Percentiles rank a stretch among this genome's conserved stretches.
phyloP scores from a whole-genome alignment of 1,140 invertebrate species.

The Philaenus spumarius region DNA sequence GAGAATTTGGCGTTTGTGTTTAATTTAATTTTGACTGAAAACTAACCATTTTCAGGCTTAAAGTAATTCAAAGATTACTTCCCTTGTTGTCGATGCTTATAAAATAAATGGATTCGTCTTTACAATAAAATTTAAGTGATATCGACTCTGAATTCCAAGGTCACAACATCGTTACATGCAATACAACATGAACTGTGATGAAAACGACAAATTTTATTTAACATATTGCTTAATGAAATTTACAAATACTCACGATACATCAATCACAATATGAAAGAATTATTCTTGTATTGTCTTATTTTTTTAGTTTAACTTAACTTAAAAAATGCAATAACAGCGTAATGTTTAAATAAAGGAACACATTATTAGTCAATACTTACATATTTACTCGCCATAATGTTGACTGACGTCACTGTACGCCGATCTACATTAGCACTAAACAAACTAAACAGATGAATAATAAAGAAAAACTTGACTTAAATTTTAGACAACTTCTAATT shows the following conservation, averaged over 20 bases:
- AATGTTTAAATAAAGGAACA: neutral
- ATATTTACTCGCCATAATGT: slow-evolving; percentile 10
- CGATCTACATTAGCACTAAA: too few species aligned
- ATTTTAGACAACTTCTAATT: too few species aligned
- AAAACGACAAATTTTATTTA: neutral
- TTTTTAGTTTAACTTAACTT: neutral
- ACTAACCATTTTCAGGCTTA: too few species aligned
- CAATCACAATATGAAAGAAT: neutral
- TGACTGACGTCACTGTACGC: slow-evolving; percentile 4
- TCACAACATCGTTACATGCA: slow-evolving; percentile 10
- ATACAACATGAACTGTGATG: neutral
- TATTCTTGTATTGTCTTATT: neutral
- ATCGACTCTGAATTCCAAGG: slow-evolving; percentile 2
- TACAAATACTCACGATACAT: neutral
- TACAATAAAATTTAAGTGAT: neutral
- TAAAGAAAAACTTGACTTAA: too few species aligned
- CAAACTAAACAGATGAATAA: too few species aligned
- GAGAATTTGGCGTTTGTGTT: neutral
- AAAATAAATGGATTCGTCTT: neutral
- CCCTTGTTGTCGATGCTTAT: neutral
- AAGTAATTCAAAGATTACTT: too few species aligned
- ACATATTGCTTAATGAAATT: slow-evolving; percentile 2
- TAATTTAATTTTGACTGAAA: too few species aligned
- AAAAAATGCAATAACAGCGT: neutral
- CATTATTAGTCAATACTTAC: slow-evolving; percentile 10